These are phyloP conservation scores for Macrotus californicus DNA, from an alignment of 2,113 vertebrate genomes.

Conservation along the genomic window DNA sequence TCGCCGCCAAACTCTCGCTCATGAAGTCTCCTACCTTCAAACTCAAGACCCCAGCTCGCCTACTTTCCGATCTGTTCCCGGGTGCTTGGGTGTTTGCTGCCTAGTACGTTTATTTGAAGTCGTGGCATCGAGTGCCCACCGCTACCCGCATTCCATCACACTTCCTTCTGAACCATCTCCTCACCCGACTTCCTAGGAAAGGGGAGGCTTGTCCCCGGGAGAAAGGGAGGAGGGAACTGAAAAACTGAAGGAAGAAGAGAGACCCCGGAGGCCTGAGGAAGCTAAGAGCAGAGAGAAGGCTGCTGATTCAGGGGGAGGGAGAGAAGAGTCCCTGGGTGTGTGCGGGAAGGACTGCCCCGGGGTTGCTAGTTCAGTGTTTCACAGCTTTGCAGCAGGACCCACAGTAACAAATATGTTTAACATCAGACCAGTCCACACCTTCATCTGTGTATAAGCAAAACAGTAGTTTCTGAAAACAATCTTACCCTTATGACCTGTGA, in stretches of 20 bases:
- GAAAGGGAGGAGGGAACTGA: background rate
- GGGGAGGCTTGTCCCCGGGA: background rate
- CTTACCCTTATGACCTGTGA: slow-evolving; percentile 41
- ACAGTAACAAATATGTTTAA: background rate
- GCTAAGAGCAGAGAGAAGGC: slow-evolving; percentile 38
- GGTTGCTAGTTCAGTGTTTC: background rate
- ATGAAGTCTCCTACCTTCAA: background rate
- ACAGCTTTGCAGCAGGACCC: background rate
- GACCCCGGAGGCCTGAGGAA: background rate
- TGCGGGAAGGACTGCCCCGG: background rate
- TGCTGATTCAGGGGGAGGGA: background rate
- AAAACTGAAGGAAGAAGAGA: slow-evolving; percentile 20
- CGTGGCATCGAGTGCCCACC: rapidly evolving
- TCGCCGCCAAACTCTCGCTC: background rate
- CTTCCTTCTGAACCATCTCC: rapidly evolving
- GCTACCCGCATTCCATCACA: background rate
- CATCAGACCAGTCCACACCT: background rate
- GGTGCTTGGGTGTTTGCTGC: background rate
- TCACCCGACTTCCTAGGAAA: background rate
- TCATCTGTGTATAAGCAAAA: background rate
- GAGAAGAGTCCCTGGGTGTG: background rate
- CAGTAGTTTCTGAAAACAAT: slow-evolving; percentile 49
- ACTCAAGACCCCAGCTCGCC: background rate
- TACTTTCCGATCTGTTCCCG: slow-evolving; percentile 1
- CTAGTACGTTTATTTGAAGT: background rate